Conservation (phyloP, 2,113 vertebrate genomes). For the Tetrax tetrax region DNA sequence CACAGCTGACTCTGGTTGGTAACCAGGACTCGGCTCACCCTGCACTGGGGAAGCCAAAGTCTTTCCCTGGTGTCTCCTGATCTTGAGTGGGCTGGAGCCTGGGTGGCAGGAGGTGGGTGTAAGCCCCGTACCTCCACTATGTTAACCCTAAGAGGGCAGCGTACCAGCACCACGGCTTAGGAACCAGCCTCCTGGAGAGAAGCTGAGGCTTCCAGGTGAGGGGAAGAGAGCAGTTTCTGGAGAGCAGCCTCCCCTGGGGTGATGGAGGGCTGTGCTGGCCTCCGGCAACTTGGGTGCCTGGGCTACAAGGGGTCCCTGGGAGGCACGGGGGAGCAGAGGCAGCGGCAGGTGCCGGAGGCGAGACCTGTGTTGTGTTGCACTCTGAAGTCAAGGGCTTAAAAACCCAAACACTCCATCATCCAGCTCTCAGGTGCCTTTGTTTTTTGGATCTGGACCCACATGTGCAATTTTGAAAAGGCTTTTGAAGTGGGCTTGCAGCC, state of each 20-base stretch:
- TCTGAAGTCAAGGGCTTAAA: neutral
- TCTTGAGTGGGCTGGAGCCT: neutral
- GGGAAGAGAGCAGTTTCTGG: neutral
- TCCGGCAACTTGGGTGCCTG: neutral
- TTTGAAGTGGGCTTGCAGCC: neutral
- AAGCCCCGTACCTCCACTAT: neutral
- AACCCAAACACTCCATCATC: neutral
- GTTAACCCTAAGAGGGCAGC: neutral
- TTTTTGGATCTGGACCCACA: neutral
- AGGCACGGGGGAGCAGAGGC: neutral
- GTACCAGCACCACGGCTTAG: neutral
- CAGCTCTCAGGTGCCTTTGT: neutral
- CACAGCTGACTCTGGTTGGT: neutral
- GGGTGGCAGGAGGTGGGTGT: neutral
- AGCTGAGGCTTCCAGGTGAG: neutral
- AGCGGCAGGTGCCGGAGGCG: fast-evolving
- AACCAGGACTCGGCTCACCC: neutral
- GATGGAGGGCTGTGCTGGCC: neutral
- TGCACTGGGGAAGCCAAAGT: neutral
- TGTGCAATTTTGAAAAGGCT: neutral
- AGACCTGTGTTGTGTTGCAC: neutral
- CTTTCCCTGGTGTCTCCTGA: neutral
- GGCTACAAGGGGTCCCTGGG: neutral
- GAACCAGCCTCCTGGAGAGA: neutral
- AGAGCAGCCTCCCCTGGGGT: neutral